Base-by-base conservation (phyloP, 2,113 vertebrate genomes). In the Sciurus niger region DNA sequence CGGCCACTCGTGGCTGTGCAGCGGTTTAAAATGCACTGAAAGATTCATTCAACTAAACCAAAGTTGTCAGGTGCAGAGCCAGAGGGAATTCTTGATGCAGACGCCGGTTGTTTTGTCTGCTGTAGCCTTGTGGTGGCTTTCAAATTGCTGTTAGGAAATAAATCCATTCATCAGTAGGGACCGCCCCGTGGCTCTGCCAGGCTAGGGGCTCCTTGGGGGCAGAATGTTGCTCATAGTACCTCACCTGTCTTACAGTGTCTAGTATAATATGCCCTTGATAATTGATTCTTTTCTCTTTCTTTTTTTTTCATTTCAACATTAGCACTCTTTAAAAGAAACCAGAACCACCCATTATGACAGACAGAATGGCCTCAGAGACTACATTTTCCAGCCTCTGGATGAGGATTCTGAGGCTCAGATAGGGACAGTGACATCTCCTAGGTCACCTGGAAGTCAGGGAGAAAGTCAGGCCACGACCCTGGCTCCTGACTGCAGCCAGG, bases 61-160 rank as follows among this genome's bases (percentile, higher is more conserved):
- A 97, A 98, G 97, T 96, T 98, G 98, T 97, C 98, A 98, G 97
- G 90, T 87, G 70, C 89, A 97, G 97, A 92, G 96, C 97, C 97
- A 79, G 95, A 93, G 95, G 96, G 98, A 97, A 96, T 97, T 98
- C 97, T 93, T 92, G 92, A 95, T 70, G 3, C 77, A 96, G 0
- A 4, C 86, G 46, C 94, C 87, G 60, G 95, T 97, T 78, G 91
- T 97, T 97, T 87, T 93, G 94, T 76, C 85, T 96, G 89, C 90
- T 11, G 9, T 37, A 96, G 96, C 48, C 51, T 97, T 18, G 58
- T 97, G 96, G 95, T 3, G 0, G 96, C 94, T 97, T 96, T 97
- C 84, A 95, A 58, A 76, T 90, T 37, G 84, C 92, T 73, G 93
- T 60, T 87, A 95, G 96, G 94, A 88, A 93, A 91, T 95, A 94